Base-by-base conservation (phyloP, 2,113 vertebrate genomes). In the Grammomys dolichurus region DNA sequence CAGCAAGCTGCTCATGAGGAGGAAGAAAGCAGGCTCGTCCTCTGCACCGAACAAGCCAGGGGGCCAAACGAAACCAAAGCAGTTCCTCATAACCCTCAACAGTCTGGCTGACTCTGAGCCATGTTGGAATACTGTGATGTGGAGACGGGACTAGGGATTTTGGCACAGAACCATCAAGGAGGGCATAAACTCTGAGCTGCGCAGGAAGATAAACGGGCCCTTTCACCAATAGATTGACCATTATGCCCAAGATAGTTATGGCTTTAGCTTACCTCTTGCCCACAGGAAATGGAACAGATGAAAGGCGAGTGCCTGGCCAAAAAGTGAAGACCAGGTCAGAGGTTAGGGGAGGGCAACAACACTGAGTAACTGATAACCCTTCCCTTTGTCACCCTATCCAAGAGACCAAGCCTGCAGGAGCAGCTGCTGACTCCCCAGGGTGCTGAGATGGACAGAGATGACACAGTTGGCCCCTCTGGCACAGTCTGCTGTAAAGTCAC, bases 61-160 rank as follows among this genome's bases (percentile, higher is more conserved):
- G 70, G 78, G 48, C 31, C 75, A 87, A 88, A 93, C 73, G 54
- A 90, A 93, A 94, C 87, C 46, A 94, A 85, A 17, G 9, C 51
- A 43, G 58, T 10, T 58, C 24, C 54, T 31, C 40, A 1, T 9
- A 76, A 73, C 48, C 88, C 75, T 89, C 60, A 40, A 24, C 5
- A 33, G 46, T 19, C 20, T 65, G 40, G 31, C 76, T 69, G 60
- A 46, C 46, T 9, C n/a, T 94, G 91, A 51, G 2, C n/a, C 16
- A 16, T 31, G 43, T 24, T 3, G 33, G 90, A 58, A 43, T 48
- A 58, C 3, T 0, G 73, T 73, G 89, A n/a, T 33, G 28, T 60
- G 22, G 31, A 87, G 33, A 36, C 3, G 8, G 1, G 28, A 60
- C 87, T 3, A 4, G 40, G 40, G 1, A 40, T 78, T 95, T 43